phyloP scores from a whole-genome alignment of 2,797 vertebrate species.

The Artibeus lituratus region DNA sequence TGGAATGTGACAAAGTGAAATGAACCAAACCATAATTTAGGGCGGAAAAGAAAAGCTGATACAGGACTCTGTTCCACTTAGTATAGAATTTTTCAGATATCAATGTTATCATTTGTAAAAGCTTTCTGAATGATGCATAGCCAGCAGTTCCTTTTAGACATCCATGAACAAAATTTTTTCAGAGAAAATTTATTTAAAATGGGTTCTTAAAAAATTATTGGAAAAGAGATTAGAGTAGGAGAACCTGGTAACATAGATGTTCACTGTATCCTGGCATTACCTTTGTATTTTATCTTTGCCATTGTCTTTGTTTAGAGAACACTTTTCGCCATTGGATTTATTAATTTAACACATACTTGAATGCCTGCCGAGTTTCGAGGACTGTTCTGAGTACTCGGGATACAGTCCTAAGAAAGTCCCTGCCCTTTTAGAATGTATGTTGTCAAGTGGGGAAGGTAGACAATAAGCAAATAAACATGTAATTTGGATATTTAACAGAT shows the following conservation, averaged over 20 bases:
- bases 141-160: neutral
- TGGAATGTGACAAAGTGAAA: slow-evolving; percentile 24
- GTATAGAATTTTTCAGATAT: slow-evolving; percentile 26
- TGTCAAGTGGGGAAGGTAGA: neutral
- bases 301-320: neutral
- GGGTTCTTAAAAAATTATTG: neutral
- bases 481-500: neutral
- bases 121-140: neutral
- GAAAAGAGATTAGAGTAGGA: neutral
- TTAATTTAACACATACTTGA: neutral
- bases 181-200: slow-evolving; percentile 36
- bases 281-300: neutral
- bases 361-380: neutral
- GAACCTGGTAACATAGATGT: neutral
- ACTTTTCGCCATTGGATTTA: slow-evolving; percentile 3
- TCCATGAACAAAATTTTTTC: neutral
- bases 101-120: neutral
- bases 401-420: neutral
- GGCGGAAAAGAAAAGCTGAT: neutral
- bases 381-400: neutral
- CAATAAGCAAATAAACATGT: neutral
- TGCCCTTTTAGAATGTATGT: neutral
- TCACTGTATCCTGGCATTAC: neutral
- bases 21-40: neutral
- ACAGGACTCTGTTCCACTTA: neutral